Evolutionary conservation across 2,888 invertebrate species (phyloP).

Genomic region (Drymonia ruficornis): DNA sequence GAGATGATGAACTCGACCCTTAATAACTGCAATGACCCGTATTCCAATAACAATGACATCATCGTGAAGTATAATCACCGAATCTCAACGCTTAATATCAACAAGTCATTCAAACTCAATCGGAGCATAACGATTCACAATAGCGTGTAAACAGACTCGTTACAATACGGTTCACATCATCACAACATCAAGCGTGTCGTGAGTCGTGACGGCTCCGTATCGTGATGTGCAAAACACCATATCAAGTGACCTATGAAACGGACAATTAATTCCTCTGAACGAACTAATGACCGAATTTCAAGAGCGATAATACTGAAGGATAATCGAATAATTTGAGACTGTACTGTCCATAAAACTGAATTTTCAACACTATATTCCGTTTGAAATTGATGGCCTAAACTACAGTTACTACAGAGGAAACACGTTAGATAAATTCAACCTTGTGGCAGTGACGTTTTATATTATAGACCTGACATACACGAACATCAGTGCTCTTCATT

Average conservation of each 20-base stretch:
- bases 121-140: background rate
- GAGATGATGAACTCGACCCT: no score
- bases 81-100: background rate
- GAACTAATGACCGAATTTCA: slow-evolving; percentile 6
- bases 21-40: no score
- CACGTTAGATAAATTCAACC: no score
- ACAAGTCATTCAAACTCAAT: slow-evolving; percentile 1
- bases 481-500: no score
- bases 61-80: background rate
- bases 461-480: no score
- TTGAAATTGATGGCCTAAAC: no score
- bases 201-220: slow-evolving; percentile 10
- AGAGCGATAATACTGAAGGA: slow-evolving; percentile 5
- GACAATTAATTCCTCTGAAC: slow-evolving; percentile 11
- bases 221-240: slow-evolving; percentile 15
- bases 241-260: slow-evolving; percentile 7
- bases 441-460: no score
- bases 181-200: background rate
- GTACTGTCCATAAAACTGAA: background rate
- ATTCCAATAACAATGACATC: background rate
- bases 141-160: slow-evolving; percentile 13
- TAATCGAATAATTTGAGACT: slow-evolving; percentile 9
- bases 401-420: no score
- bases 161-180: slow-evolving; percentile 9
- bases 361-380: no score